Percentiles rank a stretch among this genome's conserved stretches.
Conservation (phyloP, 1,140 invertebrate species). For the Leptinotarsa defecta region DNA sequence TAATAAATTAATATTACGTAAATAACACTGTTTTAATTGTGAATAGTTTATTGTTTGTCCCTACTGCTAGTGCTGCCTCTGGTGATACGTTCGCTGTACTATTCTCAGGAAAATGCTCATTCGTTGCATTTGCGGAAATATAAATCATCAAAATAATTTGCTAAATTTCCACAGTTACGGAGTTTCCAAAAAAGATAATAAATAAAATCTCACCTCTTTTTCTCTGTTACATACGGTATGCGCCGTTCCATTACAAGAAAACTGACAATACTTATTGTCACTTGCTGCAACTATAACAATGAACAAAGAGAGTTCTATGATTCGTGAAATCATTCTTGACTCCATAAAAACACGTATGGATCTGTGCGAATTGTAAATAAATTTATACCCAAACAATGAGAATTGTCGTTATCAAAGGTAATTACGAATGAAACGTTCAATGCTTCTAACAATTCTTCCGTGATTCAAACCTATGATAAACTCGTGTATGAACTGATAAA, state of each 20-base stretch:
- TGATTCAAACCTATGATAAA: neutral
- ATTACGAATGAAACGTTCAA: neutral
- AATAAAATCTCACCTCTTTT: neutral
- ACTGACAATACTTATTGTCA: too few species aligned
- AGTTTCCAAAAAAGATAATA: neutral
- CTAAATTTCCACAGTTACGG: too few species aligned
- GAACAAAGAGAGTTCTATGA: neutral
- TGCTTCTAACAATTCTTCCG: neutral
- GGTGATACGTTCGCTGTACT: too few species aligned
- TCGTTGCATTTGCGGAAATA: too few species aligned
- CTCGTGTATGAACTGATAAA: neutral
- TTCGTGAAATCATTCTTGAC: neutral
- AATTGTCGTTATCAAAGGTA: neutral
- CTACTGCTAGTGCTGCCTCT: too few species aligned
- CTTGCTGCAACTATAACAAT: too few species aligned
- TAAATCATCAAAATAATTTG: too few species aligned
- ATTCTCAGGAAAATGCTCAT: too few species aligned
- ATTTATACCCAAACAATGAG: conserved; percentile 4
- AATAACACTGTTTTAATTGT: too few species aligned
- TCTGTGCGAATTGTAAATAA: neutral
- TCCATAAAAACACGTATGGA: neutral
- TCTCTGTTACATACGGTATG: neutral
- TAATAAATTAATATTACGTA: too few species aligned
- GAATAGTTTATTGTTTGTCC: too few species aligned
- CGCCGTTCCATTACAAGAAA: too few species aligned